Evolutionary conservation across 37 sponge, comb jelly and placozoan species (phyloP).

Genomic region (Theonella swinhoei): DNA sequence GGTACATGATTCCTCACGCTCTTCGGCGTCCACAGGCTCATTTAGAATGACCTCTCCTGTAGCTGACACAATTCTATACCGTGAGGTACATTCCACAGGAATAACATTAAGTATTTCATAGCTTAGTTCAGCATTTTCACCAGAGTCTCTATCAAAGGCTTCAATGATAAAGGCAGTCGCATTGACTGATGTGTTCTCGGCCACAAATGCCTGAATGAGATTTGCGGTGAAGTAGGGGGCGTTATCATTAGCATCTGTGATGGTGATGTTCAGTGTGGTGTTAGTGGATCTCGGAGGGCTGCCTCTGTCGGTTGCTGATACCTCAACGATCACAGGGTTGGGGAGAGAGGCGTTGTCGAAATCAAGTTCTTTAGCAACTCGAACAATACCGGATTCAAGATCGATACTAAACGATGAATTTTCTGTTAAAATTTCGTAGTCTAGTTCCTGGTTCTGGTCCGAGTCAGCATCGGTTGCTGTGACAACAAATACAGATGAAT

Average conservation of each 20-base stretch:
- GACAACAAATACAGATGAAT: slow-evolving; percentile 1
- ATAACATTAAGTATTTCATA: slow-evolving; percentile 27
- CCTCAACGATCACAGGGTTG: neutral
- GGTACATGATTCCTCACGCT: slow-evolving; percentile 19
- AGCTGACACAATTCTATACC: slow-evolving; percentile 1
- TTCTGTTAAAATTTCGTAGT: neutral
- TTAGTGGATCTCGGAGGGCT: slow-evolving; percentile 14
- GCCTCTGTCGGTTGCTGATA: slow-evolving; percentile 35
- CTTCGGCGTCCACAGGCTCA: slow-evolving; percentile 42
- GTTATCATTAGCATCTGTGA: slow-evolving; percentile 74
- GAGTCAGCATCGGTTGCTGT: slow-evolving; percentile 65
- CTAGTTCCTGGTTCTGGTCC: slow-evolving; percentile 35
- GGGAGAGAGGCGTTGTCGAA: slow-evolving; percentile 9
- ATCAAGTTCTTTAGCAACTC: slow-evolving; percentile 30
- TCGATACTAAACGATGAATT: slow-evolving; percentile 23
- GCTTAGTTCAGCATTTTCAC: slow-evolving; percentile 36
- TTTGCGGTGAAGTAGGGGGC: slow-evolving; percentile 37
- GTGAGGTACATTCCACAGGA: slow-evolving; percentile 27
- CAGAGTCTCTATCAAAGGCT: slow-evolving; percentile 62
- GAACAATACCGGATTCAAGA: slow-evolving; percentile 15
- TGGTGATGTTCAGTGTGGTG: slow-evolving; percentile 24
- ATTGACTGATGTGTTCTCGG: slow-evolving; percentile 45
- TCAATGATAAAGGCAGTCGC: slow-evolving; percentile 34
- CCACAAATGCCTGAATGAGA: slow-evolving; percentile 12
- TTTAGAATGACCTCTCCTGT: slow-evolving; percentile 23